phyloP scores from a whole-genome alignment of 2,113 vertebrate genomes.

The Polyodon spathula region DNA sequence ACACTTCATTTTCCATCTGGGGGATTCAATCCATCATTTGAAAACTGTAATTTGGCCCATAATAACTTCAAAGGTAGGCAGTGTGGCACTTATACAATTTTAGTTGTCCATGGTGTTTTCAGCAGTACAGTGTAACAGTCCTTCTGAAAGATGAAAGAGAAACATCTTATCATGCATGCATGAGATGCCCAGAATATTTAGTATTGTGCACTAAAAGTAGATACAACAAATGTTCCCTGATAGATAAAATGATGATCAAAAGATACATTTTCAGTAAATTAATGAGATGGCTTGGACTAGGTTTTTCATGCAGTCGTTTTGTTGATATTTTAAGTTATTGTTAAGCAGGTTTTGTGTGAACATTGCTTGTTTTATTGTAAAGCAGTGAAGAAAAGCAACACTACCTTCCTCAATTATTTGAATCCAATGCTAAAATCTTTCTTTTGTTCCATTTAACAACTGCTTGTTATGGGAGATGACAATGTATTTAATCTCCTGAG shows the following conservation, averaged over 20 bases:
- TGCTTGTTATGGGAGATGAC: too few relatives aligned
- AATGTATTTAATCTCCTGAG: too few relatives aligned
- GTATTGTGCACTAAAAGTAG: constrained; percentile 20
- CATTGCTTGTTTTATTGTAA: too few relatives aligned
- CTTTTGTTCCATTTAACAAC: too few relatives aligned
- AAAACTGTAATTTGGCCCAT: constrained; percentile 18
- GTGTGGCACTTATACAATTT: constrained; percentile 5
- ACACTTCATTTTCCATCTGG: constrained; percentile 16
- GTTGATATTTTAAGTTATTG: background rate
- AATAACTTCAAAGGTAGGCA: constrained; percentile 8
- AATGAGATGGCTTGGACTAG: background rate
- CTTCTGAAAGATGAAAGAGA: constrained; percentile 10
- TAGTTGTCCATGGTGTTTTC: constrained; percentile 6
- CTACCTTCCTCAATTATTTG: too few relatives aligned
- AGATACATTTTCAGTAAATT: background rate
- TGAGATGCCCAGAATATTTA: background rate
- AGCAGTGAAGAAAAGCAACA: too few relatives aligned
- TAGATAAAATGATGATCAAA: background rate
- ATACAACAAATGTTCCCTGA: too few relatives aligned
- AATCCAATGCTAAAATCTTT: too few relatives aligned
- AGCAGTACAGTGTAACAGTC: constrained; percentile 2
- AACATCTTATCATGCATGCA: background rate
- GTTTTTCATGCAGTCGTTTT: background rate
- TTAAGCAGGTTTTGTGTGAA: background rate
- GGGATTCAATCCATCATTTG: constrained; percentile 19